Evolutionary conservation across 2,113 vertebrate genomes (phyloP), one percentile per base, ranked within the genome.

Genomic region (Poecilia latipinna): DNA sequence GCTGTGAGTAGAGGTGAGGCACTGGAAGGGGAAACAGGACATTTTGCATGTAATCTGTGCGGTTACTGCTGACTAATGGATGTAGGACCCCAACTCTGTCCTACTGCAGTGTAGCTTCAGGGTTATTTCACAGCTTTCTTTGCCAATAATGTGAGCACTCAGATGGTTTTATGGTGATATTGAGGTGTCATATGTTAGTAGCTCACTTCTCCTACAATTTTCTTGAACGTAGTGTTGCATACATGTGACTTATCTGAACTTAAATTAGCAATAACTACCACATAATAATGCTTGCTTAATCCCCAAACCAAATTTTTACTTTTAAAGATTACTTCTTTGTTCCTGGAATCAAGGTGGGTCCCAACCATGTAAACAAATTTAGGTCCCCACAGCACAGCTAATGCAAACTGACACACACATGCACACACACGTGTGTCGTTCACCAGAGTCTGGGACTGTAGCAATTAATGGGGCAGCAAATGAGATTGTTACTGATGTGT

Each of bases 401-500:
- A 29, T 72, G 62, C 12, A 3, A 68, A 60, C 29, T 35, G 60
- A 31, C 73, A 67, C 72, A 70, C 72, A 80, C 54, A 68, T 35
- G 66, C 80, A 68, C 32, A 39, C 22, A 54, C 65, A 63, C 51
- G 51, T 74, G 72, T 54, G 60, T 51, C 37, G 70, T 61, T 78
- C 78, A 79, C 72, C 84, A 82, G 77, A 82, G 84, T 86, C 79
- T 85, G 78, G 84, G 76, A 90, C 84, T 84, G 75, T 70, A 79
- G 78, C 81, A 89, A 88, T 93, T 93, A 94, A 94, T 94, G 92
- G 89, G 89, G 87, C 88, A 88, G 89, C 78, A 94, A 94, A 94
- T 94, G 89, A 92, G 92, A 94, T 92, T 90, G 91, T 90, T 90
- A 92, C 89, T 93, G 93, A 92, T 92, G 91, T 92, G 91, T 90